Percentiles rank a stretch among this genome's conserved stretches.
Evolutionary conservation across 2,888 invertebrate species (phyloP).

Genomic region (Drosophila ezoana): DNA sequence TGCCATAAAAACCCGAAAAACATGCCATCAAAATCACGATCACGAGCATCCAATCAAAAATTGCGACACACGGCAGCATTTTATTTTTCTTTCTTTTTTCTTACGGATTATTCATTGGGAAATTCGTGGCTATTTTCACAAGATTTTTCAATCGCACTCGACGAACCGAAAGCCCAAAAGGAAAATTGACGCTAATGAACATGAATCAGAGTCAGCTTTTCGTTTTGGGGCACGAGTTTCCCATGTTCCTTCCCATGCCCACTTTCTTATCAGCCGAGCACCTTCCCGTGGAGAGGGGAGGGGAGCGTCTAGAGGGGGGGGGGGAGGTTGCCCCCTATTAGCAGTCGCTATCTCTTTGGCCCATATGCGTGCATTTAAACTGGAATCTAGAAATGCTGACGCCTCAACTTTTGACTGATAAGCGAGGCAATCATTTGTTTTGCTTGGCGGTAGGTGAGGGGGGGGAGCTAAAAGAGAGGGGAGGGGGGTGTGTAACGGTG

Average conservation of each 20-base stretch:
- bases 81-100: neutral
- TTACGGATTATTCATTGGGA: slow-evolving; percentile 35
- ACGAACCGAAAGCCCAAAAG: slow-evolving; percentile 1
- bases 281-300: slow-evolving; percentile 8
- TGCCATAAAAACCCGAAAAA: slow-evolving; percentile 15
- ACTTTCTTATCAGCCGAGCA: slow-evolving; percentile 38
- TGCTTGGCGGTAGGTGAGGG: neutral
- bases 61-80: slow-evolving; percentile 31
- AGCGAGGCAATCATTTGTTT: slow-evolving; percentile 19
- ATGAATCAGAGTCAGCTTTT: slow-evolving; percentile 42
- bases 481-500: neutral
- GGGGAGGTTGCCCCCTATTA: slow-evolving; percentile 15
- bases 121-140: slow-evolving; percentile 21
- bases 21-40: slow-evolving; percentile 23
- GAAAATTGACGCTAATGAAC: slow-evolving; percentile 40
- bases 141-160: slow-evolving; percentile 12
- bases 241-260: slow-evolving; percentile 19
- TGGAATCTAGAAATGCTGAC: slow-evolving; percentile 22
- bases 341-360: slow-evolving; percentile 47
- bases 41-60: slow-evolving; percentile 18
- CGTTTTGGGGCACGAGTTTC: slow-evolving; percentile 25
- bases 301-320: neutral
- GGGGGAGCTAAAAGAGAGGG: neutral
- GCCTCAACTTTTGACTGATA: slow-evolving; percentile 54
- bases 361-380: slow-evolving; percentile 30